These are phyloP conservation scores for Lysiphlebus fabarum DNA, from an alignment of 1,140 invertebrate genomes.

Conservation along the genomic window DNA sequence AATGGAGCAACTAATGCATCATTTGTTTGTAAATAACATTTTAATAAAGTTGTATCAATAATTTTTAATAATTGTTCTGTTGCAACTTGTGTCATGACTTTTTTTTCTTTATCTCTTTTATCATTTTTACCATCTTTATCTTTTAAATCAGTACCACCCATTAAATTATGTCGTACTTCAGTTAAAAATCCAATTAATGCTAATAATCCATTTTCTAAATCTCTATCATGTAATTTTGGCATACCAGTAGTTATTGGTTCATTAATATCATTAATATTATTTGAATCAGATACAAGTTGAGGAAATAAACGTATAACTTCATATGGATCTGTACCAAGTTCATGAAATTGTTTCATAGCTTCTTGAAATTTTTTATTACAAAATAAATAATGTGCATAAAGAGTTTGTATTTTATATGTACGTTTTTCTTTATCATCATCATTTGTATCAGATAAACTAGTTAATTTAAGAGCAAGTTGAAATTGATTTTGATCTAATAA, in stretches of 20 bases:
- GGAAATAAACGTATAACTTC: conserved; percentile 94
- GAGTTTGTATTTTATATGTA: conserved; percentile 82
- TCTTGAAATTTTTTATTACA: conserved; percentile 81
- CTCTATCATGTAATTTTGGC: conserved; percentile 73
- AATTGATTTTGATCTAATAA: conserved; percentile 87
- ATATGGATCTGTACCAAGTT: conserved; percentile 86
- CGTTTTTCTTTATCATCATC: conserved; percentile 77
- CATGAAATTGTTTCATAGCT: conserved; percentile 87
- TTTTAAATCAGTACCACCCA: conserved; percentile 52
- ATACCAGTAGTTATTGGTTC: conserved; percentile 40
- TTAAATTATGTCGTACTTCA: conserved; percentile 64
- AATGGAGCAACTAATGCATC: conserved; percentile 89
- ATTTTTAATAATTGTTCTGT: conserved; percentile 78
- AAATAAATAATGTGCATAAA: conserved; percentile 89
- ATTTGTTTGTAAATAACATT: conserved; percentile 95
- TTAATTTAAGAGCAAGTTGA: conserved; percentile 87
- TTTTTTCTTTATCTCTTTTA: conserved; percentile 52
- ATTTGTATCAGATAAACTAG: conserved; percentile 79
- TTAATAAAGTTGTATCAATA: conserved; percentile 93
- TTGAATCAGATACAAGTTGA: conserved; percentile 72
- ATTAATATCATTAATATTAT: conserved; percentile 57
- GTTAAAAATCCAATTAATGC: conserved; percentile 88
- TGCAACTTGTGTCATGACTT: conserved; percentile 47
- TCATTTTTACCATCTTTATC: conserved; percentile 41
- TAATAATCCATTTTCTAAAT: conserved; percentile 83